Evolutionary conservation across 2,888 invertebrate species (phyloP).

Genomic region (Drosophila trichaetosa): DNA sequence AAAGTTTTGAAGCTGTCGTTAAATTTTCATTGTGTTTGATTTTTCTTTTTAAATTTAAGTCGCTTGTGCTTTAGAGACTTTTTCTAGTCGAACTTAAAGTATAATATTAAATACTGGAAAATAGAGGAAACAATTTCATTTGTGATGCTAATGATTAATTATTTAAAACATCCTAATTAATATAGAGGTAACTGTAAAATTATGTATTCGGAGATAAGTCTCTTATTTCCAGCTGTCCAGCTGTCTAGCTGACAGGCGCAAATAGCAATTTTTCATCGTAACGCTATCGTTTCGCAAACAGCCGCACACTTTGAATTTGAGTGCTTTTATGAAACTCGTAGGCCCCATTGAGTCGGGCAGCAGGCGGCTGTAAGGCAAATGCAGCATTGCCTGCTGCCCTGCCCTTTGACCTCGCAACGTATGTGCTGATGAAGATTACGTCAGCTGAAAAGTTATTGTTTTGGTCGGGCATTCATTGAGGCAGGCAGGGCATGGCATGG

Average conservation of each 20-base stretch:
- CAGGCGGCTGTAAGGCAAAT: background rate
- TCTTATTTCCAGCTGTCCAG: no score
- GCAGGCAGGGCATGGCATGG: slow-evolving; percentile 30
- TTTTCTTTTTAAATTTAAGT: background rate
- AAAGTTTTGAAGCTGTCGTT: background rate
- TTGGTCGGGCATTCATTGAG: slow-evolving; percentile 56
- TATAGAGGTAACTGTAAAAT: background rate
- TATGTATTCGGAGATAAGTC: background rate
- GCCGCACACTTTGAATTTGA: slow-evolving; percentile 26
- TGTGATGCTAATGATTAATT: background rate
- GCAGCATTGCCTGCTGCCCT: slow-evolving; percentile 1
- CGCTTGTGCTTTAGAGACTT: fast-evolving
- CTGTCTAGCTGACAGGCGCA: slow-evolving; percentile 1
- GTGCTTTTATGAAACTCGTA: slow-evolving; percentile 9
- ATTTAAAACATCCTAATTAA: background rate
- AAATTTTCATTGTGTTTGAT: background rate
- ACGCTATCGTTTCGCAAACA: slow-evolving; percentile 9
- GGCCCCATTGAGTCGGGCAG: slow-evolving; percentile 5
- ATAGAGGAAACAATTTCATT: background rate
- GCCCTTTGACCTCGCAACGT: slow-evolving; percentile 34
- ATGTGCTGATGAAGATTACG: slow-evolving; percentile 77
- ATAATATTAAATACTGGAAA: background rate
- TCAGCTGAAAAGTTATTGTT: slow-evolving; percentile 81
- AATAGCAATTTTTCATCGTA: slow-evolving; percentile 23
- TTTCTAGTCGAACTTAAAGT: background rate